Evolutionary conservation across 1,140 invertebrate species (phyloP).

Genomic region (Nomia melanderi): DNA sequence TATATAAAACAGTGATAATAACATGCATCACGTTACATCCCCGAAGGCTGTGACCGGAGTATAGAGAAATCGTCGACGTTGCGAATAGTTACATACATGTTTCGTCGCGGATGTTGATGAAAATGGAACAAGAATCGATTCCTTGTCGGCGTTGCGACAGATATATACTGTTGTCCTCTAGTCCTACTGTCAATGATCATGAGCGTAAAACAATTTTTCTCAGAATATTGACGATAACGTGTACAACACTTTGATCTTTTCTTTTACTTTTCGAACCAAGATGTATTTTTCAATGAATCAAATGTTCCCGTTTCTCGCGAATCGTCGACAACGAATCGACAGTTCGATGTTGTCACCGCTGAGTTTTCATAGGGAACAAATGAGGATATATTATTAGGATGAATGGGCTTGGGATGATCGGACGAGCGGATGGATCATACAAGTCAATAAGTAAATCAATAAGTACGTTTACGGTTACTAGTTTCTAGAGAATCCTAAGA

Average conservation of each 20-base stretch:
- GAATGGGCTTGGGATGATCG: constrained; percentile 4
- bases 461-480: constrained; percentile 42
- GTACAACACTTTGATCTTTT: too few relatives aligned
- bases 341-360: constrained; percentile 54
- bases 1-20: constrained; percentile 56
- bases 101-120: constrained; percentile 43
- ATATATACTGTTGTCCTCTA: background rate
- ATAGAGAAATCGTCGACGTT: constrained; percentile 52
- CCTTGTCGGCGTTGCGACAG: constrained; percentile 24
- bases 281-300: too few relatives aligned
- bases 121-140: constrained; percentile 39
- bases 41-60: constrained; percentile 72
- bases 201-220: too few relatives aligned
- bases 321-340: constrained; percentile 38
- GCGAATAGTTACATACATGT: constrained; percentile 36
- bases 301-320: too few relatives aligned
- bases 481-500: constrained; percentile 71
- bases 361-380: constrained; percentile 54
- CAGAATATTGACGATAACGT: too few relatives aligned
- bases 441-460: constrained; percentile 46
- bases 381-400: background rate
- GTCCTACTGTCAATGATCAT: background rate
- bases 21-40: constrained; percentile 63
- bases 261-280: too few relatives aligned
- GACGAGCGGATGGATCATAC: constrained; percentile 25